Percentiles rank a stretch among this genome's conserved stretches.
Evolutionary conservation across 2,888 invertebrate species (phyloP).

Genomic region (Dasypogon diadema): DNA sequence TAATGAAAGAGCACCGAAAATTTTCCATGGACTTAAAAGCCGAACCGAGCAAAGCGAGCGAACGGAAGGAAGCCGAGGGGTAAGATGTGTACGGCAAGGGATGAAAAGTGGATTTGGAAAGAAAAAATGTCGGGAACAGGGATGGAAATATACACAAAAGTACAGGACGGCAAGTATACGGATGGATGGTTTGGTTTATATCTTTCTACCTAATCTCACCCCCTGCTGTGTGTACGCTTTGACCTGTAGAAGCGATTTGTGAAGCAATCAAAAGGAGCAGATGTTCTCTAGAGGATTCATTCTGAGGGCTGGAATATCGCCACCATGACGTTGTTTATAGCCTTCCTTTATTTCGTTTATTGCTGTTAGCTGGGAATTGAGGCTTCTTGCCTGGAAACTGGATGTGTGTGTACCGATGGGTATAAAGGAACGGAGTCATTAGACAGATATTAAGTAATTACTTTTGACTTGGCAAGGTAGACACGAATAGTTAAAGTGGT

Average conservation of each 20-base stretch:
- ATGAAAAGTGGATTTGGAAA: slow-evolving; percentile 15
- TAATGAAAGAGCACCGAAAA: slow-evolving; percentile 37
- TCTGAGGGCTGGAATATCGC: slow-evolving; percentile 20
- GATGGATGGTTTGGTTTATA: not conserved
- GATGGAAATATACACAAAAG: not conserved
- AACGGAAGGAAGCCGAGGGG: not conserved
- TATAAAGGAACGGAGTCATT: slow-evolving; percentile 21
- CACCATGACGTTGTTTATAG: slow-evolving; percentile 35
- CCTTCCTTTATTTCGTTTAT: slow-evolving; percentile 37
- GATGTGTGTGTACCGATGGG: slow-evolving; percentile 2
- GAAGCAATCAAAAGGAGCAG: slow-evolving; percentile 46
- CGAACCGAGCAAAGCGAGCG: not conserved
- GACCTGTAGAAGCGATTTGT: slow-evolving; percentile 41
- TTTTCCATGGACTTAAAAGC: slow-evolving; percentile 37
- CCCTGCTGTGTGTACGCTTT: slow-evolving; percentile 10
- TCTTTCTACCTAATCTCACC: not conserved
- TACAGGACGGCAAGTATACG: not conserved
- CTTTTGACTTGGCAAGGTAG: not conserved
- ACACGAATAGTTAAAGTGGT: not conserved
- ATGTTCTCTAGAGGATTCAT: slow-evolving; percentile 38
- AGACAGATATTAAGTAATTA: slow-evolving; percentile 10
- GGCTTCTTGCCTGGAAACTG: not conserved
- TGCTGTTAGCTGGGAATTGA: not conserved
- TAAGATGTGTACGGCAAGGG: not conserved
- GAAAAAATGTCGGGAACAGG: slow-evolving; percentile 13